Evolutionary conservation across 1,140 invertebrate genomes (phyloP).

Genomic region (Whitmania pigra): DNA sequence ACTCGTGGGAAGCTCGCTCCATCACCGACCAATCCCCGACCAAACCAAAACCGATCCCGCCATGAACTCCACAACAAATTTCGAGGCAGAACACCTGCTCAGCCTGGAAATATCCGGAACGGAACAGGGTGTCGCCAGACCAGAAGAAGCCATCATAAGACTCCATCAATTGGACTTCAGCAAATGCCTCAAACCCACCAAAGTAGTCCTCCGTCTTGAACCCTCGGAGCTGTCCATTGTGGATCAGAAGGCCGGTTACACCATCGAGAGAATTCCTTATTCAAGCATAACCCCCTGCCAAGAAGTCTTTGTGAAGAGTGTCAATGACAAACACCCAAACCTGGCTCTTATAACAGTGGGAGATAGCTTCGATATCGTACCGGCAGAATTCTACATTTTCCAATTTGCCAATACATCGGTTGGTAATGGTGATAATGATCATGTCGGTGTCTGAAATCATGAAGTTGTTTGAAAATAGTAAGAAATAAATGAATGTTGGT

Average conservation of each 20-base stretch:
- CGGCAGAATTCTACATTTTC: constrained; percentile 7
- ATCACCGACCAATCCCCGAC: too few relatives aligned
- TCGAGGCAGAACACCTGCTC: neutral
- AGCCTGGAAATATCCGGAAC: neutral
- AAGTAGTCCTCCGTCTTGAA: neutral
- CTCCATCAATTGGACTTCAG: neutral
- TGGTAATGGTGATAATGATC: neutral
- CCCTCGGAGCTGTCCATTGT: neutral
- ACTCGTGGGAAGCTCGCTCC: too few relatives aligned
- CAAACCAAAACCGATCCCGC: too few relatives aligned
- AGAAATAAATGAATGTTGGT: too few relatives aligned
- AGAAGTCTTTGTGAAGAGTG: constrained; percentile 3
- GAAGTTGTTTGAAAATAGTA: too few relatives aligned
- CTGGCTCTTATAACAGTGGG: neutral
- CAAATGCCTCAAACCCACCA: neutral
- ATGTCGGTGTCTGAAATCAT: too few relatives aligned
- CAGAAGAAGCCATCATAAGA: constrained; percentile 9
- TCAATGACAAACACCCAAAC: neutral
- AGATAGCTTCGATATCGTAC: constrained; percentile 1
- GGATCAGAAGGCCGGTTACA: neutral
- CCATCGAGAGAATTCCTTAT: constrained; percentile 4
- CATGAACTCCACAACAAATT: neutral
- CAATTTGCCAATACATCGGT: neutral
- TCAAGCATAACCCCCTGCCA: constrained; percentile 1
- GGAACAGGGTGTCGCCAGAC: neutral